Evolutionary conservation across 2,113 vertebrate genomes (phyloP), one percentile per base, ranked within the genome.

Genomic region (Puntigrus tetrazona): DNA sequence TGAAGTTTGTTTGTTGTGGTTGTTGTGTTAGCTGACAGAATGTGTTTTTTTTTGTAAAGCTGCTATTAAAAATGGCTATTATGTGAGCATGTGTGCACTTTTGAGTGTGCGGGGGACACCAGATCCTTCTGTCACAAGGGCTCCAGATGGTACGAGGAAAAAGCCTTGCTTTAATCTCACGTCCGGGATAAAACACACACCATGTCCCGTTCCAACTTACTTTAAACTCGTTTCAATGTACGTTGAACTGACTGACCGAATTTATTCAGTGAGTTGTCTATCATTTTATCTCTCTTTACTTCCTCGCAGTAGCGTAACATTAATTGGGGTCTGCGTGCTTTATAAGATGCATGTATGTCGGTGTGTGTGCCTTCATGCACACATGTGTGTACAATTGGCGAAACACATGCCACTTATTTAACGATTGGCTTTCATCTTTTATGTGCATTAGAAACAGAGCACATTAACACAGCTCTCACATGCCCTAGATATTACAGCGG

Each of bases 401-500:
- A 67, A 65, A 41, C 59, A 67, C 25, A 27, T 10, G 0, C 22
- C 25, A 41, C 20, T 45, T 73, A 41, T 52, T 70, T 45, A 8
- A 41, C 41, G 10, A 31, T 70, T 55, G 16, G 36, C 61, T 82
- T 80, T 85, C 41, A 85, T 83, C n/a, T 69, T 86, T 86, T 81
- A 72, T 88, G 38, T 81, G 70, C 63, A 38, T 74, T 61, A 81
- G 61, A 78, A 81, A 81, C 82, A 81, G 81, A 61, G 59, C 11
- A 45, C 25, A 67, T 20, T 50, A 69, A 67, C 78, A 34, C 27
- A 22, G 69, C 57, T 76, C 81, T 69, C 34, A 41, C 31, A 69
- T 86, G 84, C 29, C 75, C 76, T 57, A 76, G 76, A 86, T 86
- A 84, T 80, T 38, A 43, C 20, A 36, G 31, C 63, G 63, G 81